phyloP scores from a whole-genome alignment of 2,113 vertebrate genomes.

The Alligator mississippiensis region DNA sequence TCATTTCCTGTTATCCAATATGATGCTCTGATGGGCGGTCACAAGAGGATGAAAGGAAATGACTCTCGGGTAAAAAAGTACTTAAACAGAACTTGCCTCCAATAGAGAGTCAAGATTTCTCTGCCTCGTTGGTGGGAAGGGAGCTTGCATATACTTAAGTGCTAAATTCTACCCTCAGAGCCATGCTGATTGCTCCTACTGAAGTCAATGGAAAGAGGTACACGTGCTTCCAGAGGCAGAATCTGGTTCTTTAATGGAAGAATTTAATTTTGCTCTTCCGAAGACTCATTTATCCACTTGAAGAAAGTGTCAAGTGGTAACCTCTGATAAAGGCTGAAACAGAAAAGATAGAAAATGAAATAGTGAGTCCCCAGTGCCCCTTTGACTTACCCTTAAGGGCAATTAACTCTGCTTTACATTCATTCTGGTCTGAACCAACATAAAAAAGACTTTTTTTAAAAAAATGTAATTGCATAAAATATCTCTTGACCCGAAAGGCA shows the following conservation, averaged over 20 bases:
- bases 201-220: neutral
- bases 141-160: neutral
- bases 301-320: neutral
- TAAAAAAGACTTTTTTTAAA: neutral
- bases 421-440: neutral
- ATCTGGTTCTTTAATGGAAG: neutral
- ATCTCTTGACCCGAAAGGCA: neutral
- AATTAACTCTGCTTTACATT: neutral
- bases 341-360: neutral
- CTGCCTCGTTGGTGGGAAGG: neutral
- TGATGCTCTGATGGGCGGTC: neutral
- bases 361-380: neutral
- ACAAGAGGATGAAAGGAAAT: neutral
- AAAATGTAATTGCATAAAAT: neutral
- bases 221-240: neutral
- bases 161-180: neutral
- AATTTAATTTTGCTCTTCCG: neutral
- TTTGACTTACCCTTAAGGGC: neutral
- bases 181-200: neutral
- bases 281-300: neutral
- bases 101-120: neutral
- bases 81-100: neutral
- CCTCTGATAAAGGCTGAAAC: neutral
- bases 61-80: neutral
- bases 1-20: neutral